Conservation (phyloP, 2,797 vertebrate species). For the Betta splendens region DNA sequence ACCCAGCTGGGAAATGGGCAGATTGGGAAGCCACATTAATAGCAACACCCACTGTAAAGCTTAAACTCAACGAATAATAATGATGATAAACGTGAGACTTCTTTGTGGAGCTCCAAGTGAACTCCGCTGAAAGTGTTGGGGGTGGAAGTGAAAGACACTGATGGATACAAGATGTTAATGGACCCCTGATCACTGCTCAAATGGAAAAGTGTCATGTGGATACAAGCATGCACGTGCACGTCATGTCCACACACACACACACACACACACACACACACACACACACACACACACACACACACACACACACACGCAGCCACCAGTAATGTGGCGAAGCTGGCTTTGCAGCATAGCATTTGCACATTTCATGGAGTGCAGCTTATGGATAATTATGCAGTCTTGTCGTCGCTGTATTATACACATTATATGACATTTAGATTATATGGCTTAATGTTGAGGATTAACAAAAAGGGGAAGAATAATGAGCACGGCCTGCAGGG, state of each 20-base stretch:
- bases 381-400: conserved; percentile 38
- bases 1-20: conserved; percentile 1
- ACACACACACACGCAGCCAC: neutral
- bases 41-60: conserved; percentile 34
- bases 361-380: conserved; percentile 22
- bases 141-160: conserved; percentile 14
- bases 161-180: conserved; percentile 31
- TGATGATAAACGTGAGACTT: conserved; percentile 40
- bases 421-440: conserved; percentile 32
- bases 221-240: neutral
- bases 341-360: conserved; percentile 13
- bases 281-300: neutral
- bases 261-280: neutral
- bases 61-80: conserved; percentile 60
- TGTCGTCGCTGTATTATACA: conserved; percentile 46
- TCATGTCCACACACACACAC: conserved; percentile 1
- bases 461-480: conserved; percentile 33
- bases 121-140: conserved; percentile 19
- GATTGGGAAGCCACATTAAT: conserved; percentile 44
- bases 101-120: conserved; percentile 35
- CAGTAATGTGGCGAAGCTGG: neutral
- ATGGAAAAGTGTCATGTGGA: conserved; percentile 19
- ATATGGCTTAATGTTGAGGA: conserved; percentile 35
- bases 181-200: conserved; percentile 29
- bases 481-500: conserved; percentile 14